Conservation (phyloP, 2,888 invertebrate genomes). For the Mallateleia sp. region DNA sequence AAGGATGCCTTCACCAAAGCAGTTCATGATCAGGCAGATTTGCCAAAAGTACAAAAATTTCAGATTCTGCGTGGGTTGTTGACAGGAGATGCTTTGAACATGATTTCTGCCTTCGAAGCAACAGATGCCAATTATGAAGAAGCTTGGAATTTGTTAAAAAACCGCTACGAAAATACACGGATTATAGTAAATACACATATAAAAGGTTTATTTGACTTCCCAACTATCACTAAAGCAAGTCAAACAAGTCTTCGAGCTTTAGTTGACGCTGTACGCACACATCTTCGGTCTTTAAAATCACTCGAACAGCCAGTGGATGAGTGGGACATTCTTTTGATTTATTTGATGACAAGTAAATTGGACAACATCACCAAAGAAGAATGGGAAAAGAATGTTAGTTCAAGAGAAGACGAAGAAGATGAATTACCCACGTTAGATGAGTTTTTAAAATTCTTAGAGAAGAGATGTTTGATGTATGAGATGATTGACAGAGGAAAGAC, state of each 20-base stretch:
- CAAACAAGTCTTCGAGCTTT: neutral
- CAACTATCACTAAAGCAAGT: conserved; percentile 1
- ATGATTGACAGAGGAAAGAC: neutral
- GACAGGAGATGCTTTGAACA: conserved; percentile 2
- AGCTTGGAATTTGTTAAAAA: conserved; percentile 15
- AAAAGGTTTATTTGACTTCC: neutral
- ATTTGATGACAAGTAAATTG: conserved; percentile 10
- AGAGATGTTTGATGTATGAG: neutral
- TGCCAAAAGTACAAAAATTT: conserved; percentile 29
- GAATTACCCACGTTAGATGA: neutral
- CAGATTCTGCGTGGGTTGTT: conserved; percentile 8
- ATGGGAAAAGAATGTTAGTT: conserved; percentile 6
- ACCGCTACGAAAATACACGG: neutral
- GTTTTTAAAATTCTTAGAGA: conserved; percentile 3
- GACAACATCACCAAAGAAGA: conserved; percentile 12
- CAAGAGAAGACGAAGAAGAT: neutral
- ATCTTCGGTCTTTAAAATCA: conserved; percentile 1
- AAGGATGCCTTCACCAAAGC: neutral
- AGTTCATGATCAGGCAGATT: neutral
- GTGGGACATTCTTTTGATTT: conserved; percentile 15
- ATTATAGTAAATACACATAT: conserved; percentile 26
- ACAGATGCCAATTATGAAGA: conserved; percentile 12
- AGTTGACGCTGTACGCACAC: conserved; percentile 2
- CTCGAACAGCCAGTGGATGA: conserved; percentile 3
- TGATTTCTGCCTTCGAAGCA: conserved; percentile 2